Percentiles rank a stretch among this genome's conserved stretches.
phyloP scores from a whole-genome alignment of 1,140 invertebrate species.

The Orius insidiosus region DNA sequence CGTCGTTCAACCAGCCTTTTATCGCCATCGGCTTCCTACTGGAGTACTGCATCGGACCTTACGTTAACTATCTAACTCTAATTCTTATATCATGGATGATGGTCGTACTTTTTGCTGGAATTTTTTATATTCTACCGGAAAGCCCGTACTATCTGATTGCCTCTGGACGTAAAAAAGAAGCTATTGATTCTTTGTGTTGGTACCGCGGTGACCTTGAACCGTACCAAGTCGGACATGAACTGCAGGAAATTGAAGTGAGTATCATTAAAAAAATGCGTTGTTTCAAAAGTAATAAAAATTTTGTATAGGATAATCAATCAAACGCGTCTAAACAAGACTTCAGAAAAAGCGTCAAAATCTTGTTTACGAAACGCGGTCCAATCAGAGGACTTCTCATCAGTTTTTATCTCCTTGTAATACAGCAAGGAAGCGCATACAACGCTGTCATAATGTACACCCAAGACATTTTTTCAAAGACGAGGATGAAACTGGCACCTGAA shows the following conservation, averaged over 20 bases:
- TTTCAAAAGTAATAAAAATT: too few relatives aligned
- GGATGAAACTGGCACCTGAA: not conserved
- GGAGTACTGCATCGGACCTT: slow-evolving; percentile 57
- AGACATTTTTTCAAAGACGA: slow-evolving; percentile 8
- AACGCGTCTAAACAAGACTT: too few relatives aligned
- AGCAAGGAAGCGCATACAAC: slow-evolving; percentile 13
- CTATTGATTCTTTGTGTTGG: slow-evolving; percentile 28
- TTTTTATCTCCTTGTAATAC: slow-evolving; percentile 7
- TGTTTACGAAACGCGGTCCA: too few relatives aligned
- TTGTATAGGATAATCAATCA: too few relatives aligned
- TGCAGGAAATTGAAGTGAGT: slow-evolving; percentile 13
- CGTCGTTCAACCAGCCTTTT: too few relatives aligned
- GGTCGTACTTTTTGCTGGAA: not conserved
- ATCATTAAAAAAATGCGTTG: too few relatives aligned
- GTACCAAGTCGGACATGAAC: slow-evolving; percentile 5
- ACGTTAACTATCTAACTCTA: slow-evolving; percentile 43
- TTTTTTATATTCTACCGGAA: slow-evolving; percentile 15
- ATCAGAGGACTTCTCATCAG: not conserved
- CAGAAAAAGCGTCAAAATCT: too few relatives aligned
- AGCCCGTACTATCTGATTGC: slow-evolving; percentile 16
- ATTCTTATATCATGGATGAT: slow-evolving; percentile 35
- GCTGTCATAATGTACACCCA: slow-evolving; percentile 7
- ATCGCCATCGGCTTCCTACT: slow-evolving; percentile 44
- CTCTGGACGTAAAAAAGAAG: slow-evolving; percentile 13
- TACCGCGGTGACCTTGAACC: slow-evolving; percentile 5